Base-by-base conservation (phyloP, 1,140 invertebrate species). In the Drosophila elegans region DNA sequence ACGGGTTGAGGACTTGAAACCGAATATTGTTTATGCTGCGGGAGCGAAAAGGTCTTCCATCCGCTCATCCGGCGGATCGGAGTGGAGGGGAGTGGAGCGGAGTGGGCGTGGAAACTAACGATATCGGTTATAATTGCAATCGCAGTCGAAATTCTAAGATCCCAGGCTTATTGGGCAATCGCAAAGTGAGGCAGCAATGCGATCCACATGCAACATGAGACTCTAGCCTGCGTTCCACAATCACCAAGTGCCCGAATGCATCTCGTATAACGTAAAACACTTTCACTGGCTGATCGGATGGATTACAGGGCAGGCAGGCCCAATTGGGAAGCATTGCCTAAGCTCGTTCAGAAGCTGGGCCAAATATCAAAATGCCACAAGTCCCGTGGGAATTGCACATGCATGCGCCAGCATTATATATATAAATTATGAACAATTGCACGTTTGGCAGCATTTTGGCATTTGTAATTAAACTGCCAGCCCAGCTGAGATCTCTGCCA, bases 71-170 rank as follows among this genome's bases (percentile, higher is more conserved):
- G 48, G 44, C 45, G 42, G 44, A 46, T 3, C 3, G 13, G 16
- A 21, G 16, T 21, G 16, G 16, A 21, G 42, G 7, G n/a, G 7
- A 44, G 13, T 21, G 7, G 16, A 4, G 13, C 21, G 29, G 49
- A 44, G 81, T 80, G 78, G 82, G 82, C 82, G 82, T 86, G 66
- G 66, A 60, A 78, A 82, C 82, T 86, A 86, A 86, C 82, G 44
- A 69, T 57, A 67, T 76, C 73, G 21, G 53, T 53, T 75, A 25
- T 53, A 75, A 57, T 67, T 54, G 42, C 42, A 39, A 67, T 44
- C 38, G 12, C 11, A 32, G 32, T 42, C n/a, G 13, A 49, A 57
- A 41, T 72, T 72, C 68, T 72, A 36, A 36, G 36, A 55, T 56
- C 34, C 36, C 27, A 34, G 42, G 42, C 25, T 25, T n/a, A 34